phyloP scores from a whole-genome alignment of 2,797 vertebrate species.

The Enteromius trimaculatus region DNA sequence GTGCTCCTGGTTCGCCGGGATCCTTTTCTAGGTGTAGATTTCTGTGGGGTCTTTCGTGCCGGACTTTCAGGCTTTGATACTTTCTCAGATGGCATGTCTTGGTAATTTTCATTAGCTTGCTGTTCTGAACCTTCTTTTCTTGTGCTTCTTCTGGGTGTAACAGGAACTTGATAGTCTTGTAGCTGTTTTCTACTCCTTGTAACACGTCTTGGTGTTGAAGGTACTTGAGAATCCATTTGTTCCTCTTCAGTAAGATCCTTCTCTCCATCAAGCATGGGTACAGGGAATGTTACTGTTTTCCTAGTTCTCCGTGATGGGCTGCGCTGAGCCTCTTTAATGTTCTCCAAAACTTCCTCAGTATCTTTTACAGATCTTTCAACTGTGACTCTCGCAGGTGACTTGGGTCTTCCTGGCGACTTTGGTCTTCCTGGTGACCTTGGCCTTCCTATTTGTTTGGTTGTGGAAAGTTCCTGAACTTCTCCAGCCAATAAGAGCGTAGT shows the following conservation, averaged over 20 bases:
- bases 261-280: slow-evolving; percentile 57
- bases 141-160: slow-evolving; percentile 76
- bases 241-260: slow-evolving; percentile 57
- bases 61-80: slow-evolving; percentile 60
- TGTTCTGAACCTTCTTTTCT: slow-evolving; percentile 68
- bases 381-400: slow-evolving; percentile 25
- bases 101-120: slow-evolving; percentile 42
- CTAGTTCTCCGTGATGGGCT: slow-evolving; percentile 69
- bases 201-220: slow-evolving; percentile 70
- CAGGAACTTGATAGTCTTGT: slow-evolving; percentile 60
- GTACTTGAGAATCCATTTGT: slow-evolving; percentile 49
- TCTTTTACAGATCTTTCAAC: slow-evolving; percentile 11
- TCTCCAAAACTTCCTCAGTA: slow-evolving; percentile 37
- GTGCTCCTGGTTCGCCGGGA: slow-evolving; percentile 55
- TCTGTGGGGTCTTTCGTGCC: slow-evolving; percentile 60
- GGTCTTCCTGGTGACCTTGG: slow-evolving; percentile 25
- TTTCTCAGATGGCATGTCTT: slow-evolving; percentile 46
- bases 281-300: slow-evolving; percentile 66
- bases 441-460: neutral
- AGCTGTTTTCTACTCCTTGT: slow-evolving; percentile 71
- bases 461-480: slow-evolving; percentile 13
- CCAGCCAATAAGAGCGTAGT: neutral
- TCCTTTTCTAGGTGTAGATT: slow-evolving; percentile 56
- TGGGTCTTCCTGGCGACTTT: slow-evolving; percentile 8
- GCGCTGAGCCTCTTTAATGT: slow-evolving; percentile 55